Conservation (phyloP, 2,888 invertebrate species). For the Ditula angustiorana region DNA sequence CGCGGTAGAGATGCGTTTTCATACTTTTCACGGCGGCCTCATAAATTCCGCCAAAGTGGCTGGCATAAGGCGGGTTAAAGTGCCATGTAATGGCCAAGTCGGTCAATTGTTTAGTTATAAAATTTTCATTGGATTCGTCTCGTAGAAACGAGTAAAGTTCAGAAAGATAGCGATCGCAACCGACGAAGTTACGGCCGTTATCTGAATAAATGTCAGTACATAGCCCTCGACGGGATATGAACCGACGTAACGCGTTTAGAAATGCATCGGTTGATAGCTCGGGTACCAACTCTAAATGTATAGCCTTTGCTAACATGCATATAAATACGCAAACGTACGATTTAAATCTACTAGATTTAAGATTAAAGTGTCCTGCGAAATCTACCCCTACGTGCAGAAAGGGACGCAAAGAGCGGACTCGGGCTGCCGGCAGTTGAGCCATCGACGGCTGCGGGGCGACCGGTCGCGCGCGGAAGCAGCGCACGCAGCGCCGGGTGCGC, state of each 20-base stretch:
- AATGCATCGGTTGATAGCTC: neutral
- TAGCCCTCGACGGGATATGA: neutral
- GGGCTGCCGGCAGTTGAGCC: neutral
- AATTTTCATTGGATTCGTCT: neutral
- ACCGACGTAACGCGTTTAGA: neutral
- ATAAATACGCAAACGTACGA: neutral
- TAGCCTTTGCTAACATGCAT: neutral
- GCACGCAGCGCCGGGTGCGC: constrained; percentile 13
- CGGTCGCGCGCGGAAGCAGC: constrained; percentile 8
- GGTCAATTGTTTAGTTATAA: neutral
- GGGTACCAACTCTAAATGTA: neutral
- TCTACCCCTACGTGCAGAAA: too few species aligned
- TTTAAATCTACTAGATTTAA: neutral
- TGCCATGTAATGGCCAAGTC: neutral
- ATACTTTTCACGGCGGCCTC: constrained; percentile 14
- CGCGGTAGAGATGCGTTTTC: neutral
- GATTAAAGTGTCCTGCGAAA: neutral
- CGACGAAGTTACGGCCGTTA: neutral
- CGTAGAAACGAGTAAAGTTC: neutral
- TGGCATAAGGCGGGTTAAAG: neutral
- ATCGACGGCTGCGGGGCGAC: neutral
- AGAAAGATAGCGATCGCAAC: neutral
- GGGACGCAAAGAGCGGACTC: neutral
- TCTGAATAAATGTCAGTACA: neutral
- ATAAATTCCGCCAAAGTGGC: constrained; percentile 22